Percentiles rank a stretch among this genome's conserved stretches.
These are phyloP conservation scores for Entelurus aequoreus DNA, from an alignment of 2,113 vertebrate species.

Conservation along the genomic window DNA sequence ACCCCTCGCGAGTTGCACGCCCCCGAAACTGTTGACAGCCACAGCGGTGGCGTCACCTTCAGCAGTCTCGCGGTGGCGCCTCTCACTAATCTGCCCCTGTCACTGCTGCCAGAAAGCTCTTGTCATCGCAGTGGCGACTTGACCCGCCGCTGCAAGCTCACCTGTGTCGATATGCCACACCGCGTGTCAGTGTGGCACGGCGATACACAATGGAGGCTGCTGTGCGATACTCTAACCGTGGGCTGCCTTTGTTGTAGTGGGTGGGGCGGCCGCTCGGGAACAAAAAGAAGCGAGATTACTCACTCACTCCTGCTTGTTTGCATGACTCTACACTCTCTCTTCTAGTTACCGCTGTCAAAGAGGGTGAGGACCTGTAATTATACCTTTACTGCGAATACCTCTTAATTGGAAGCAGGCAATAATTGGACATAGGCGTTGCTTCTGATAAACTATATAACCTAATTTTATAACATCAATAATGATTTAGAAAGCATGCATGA, in stretches of 20 bases:
- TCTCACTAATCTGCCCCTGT: constrained; percentile 54
- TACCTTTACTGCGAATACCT: too few relatives aligned
- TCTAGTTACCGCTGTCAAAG: neutral
- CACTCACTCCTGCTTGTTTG: constrained; percentile 1
- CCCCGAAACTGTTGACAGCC: constrained; percentile 42
- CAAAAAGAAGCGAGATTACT: neutral
- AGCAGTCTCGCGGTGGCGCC: constrained; percentile 24
- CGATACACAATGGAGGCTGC: neutral
- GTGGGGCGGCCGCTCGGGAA: neutral
- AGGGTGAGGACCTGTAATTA: too few relatives aligned
- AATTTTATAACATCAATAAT: too few relatives aligned
- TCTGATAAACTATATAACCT: too few relatives aligned
- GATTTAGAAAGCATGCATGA: too few relatives aligned
- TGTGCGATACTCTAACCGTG: constrained; percentile 28
- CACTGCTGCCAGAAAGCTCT: constrained; percentile 46
- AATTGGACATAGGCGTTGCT: too few relatives aligned
- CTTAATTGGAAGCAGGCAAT: too few relatives aligned
- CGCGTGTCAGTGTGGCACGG: constrained; percentile 6
- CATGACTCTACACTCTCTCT: neutral
- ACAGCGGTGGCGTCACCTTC: constrained; percentile 41
- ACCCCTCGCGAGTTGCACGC: constrained; percentile 20
- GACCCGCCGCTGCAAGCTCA: constrained; percentile 17
- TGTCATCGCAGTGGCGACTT: constrained; percentile 44
- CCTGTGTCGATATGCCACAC: constrained; percentile 28
- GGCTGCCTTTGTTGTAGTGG: constrained; percentile 27